These are phyloP conservation scores for Brachyistius frenatus DNA, from an alignment of 2,113 vertebrate species.

Conservation along the genomic window DNA sequence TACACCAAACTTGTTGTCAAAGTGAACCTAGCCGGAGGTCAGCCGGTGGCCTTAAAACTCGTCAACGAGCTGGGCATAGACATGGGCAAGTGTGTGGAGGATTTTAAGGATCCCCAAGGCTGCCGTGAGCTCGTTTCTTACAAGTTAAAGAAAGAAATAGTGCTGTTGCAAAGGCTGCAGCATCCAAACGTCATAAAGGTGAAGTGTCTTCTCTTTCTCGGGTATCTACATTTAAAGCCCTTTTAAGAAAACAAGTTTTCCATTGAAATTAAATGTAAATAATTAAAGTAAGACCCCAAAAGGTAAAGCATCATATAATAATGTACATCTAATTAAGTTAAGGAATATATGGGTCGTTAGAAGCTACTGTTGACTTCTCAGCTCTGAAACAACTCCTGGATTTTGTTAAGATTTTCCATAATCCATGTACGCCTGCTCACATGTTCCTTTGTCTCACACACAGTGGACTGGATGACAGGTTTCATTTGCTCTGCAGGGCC, in stretches of 20 bases:
- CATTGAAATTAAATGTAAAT: too few relatives aligned
- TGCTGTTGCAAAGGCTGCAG: conserved; percentile 85
- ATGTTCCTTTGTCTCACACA: conserved; percentile 69
- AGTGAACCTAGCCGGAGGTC: conserved; percentile 72
- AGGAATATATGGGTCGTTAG: background rate
- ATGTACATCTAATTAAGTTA: too few relatives aligned
- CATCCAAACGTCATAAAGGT: conserved; percentile 90
- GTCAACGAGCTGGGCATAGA: conserved; percentile 89
- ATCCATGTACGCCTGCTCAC: conserved; percentile 48
- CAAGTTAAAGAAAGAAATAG: conserved; percentile 89
- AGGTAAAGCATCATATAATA: background rate
- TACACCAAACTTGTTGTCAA: conserved; percentile 86
- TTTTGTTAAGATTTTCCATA: conserved; percentile 54
- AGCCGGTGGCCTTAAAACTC: conserved; percentile 81
- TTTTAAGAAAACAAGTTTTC: background rate
- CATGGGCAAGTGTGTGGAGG: conserved; percentile 87
- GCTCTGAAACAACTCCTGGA: conserved; percentile 13
- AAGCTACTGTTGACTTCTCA: conserved; percentile 2
- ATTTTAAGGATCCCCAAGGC: conserved; percentile 79
- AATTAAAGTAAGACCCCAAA: background rate
- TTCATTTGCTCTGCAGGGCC: conserved; percentile 58
- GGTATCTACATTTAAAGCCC: background rate
- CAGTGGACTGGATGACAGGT: conserved; percentile 52
- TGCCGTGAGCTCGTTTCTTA: conserved; percentile 87
- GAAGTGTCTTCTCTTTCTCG: conserved; percentile 1